Percentiles rank a stretch among this genome's conserved stretches.
These are phyloP conservation scores for Hyperoodon ampullatus DNA, from an alignment of 2,113 vertebrate genomes.

Conservation along the genomic window DNA sequence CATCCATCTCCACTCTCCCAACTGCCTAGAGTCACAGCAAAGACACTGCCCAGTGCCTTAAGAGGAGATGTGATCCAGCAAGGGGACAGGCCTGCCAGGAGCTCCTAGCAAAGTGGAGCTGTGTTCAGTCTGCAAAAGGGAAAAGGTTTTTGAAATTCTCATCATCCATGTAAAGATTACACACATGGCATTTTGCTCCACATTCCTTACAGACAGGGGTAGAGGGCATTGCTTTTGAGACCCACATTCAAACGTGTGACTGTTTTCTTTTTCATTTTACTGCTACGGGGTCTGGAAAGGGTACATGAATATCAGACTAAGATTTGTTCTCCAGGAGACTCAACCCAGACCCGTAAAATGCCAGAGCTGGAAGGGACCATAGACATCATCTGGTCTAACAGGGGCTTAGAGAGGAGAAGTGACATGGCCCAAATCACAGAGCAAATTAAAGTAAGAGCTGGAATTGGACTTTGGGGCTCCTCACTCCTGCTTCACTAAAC, in stretches of 20 bases:
- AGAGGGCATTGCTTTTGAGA: slow-evolving; percentile 34
- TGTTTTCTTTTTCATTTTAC: slow-evolving; percentile 19
- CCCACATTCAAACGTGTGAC: slow-evolving; percentile 37
- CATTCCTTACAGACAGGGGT: slow-evolving; percentile 1
- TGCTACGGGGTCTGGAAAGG: slow-evolving; percentile 36
- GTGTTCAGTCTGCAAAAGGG: background rate
- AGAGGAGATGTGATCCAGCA: slow-evolving; percentile 21
- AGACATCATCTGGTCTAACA: background rate
- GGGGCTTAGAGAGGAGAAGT: background rate
- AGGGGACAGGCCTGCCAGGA: background rate
- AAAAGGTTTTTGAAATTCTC: background rate
- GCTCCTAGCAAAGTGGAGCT: background rate
- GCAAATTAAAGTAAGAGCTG: background rate
- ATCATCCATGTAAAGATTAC: background rate
- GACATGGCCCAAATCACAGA: background rate
- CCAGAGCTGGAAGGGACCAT: background rate
- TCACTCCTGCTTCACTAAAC: background rate
- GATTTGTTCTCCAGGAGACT: slow-evolving; percentile 24
- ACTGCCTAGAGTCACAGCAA: slow-evolving; percentile 58
- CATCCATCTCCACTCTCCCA: background rate
- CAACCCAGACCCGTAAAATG: background rate
- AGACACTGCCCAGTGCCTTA: slow-evolving; percentile 78
- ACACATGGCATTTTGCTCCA: background rate
- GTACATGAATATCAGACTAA: background rate
- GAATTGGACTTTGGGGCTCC: background rate